Conservation (phyloP, 2,113 vertebrate genomes). For the Siphamia tubifer region DNA sequence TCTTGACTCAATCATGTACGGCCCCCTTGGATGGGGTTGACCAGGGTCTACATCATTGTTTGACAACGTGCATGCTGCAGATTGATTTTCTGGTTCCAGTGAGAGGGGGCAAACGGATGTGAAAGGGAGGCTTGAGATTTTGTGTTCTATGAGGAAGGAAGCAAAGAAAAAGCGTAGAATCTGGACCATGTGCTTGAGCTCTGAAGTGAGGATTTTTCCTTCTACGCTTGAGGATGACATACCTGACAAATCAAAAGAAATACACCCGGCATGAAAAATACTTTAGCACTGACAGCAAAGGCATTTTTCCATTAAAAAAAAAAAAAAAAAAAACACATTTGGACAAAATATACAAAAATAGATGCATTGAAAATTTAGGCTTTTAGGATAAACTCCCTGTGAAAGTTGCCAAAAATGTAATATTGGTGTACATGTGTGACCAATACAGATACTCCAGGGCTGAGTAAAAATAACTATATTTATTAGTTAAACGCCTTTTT, state of each 20-base stretch:
- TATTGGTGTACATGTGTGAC: too few species aligned
- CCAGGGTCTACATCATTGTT: conserved; percentile 56
- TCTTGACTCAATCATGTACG: conserved; percentile 67
- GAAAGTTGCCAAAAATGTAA: too few species aligned
- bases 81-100: conserved; percentile 60
- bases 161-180: conserved; percentile 26
- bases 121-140: conserved; percentile 31
- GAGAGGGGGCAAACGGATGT: conserved; percentile 42
- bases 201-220: background rate
- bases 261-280: background rate
- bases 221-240: background rate
- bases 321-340: too few species aligned
- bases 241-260: background rate
- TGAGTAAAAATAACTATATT: too few species aligned
- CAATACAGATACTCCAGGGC: too few species aligned
- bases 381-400: too few species aligned
- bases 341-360: too few species aligned
- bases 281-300: too few species aligned
- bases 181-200: conserved; percentile 35
- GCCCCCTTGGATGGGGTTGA: conserved; percentile 52
- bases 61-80: conserved; percentile 46
- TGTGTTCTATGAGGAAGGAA: conserved; percentile 36
- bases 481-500: too few species aligned
- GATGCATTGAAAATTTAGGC: too few species aligned
- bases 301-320: too few species aligned